Base-by-base conservation (phyloP, 2,797 vertebrate species). In the Craterocephalus amniculus region DNA sequence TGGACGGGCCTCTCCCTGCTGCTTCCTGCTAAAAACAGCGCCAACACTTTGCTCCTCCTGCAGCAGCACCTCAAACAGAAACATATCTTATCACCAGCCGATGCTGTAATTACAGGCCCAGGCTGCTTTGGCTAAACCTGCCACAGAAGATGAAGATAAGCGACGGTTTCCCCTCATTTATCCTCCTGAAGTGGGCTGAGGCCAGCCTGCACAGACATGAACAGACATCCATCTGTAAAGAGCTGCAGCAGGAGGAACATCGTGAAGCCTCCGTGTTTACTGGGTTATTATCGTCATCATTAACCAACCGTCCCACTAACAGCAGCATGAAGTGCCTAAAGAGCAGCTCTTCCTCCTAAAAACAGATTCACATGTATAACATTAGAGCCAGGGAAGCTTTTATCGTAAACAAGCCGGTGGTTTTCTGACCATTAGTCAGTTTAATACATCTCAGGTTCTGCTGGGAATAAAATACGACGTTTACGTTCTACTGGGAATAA, bases 41-140 rank as follows among this genome's bases (percentile, higher is more conserved):
- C 11, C 22, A 24, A 51, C 18, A 24, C 24, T 49, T 49, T 11
- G 11, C n/a, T 34, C 38, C 40, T 20, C 18, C 43, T 45, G 43
- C 57, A 45, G 63, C 24, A 32, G 63, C 61, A 60, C 29, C 60
- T 51, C 27, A 63, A 71, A 79, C 48, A 34, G n/a, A 43, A 49
- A 49, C 45, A n/a, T n/a, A 12, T 24, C n/a, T 49, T 24, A 49
- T 51, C 48, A 24, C n/a, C 48, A 24, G 9, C 35, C 6, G 40
- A 70, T 27, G 34, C 65, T 63, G 13, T 76, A 72, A 77, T 75
- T 65, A 77, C 29, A 83, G 72, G 58, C 79, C 55, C 63, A 5
- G 32, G 24, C 16, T n/a, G n/a, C n/a, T n/a, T n/a, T n/a, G n/a
- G n/a, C n/a, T n/a, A n/a, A 14, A 34, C 52, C 20, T 52, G 66